Evolutionary conservation across 2,888 invertebrate genomes (phyloP), one percentile per base, ranked within the genome.

Genomic region (Diloba caeruleocephala): DNA sequence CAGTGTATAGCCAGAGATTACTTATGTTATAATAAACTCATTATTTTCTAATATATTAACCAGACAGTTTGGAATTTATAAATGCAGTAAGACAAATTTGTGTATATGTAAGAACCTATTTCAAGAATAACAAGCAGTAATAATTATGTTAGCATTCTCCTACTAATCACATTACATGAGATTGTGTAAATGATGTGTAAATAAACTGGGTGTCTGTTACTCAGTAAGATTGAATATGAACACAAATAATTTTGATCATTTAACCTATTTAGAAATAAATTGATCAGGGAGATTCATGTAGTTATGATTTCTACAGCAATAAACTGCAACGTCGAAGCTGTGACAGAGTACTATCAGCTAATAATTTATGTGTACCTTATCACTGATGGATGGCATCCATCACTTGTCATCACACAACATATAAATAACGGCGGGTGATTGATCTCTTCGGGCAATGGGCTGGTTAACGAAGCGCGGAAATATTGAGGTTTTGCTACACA

Each of bases 401-500:
- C 78, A 75, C 66, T 66, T 70, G 71, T 67, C 71, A 73, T 67
- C 70, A 64, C 65, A 55, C 56, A 60, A 60, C 67, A 46, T 74
- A 78, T 71, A 76, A 73, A 78, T 79, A 76, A 70, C 66, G 53
- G 46, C 53, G 50, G 48, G 67, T 76, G 76, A 79, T 76, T 73
- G 77, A 78, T 75, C 61, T 57, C 66, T 59, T 49, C 39, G 38
- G 57, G 38, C 43, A 46, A 38, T 49, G 38, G 55, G 58, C 62
- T 72, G 70, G 75, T 74, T 71, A 72, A 56, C 70, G 45, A 37
- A 60, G 51, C 56, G 46, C 56, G 31, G 53, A 59, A 55, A 67
- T 52, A 59, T 60, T 52, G 60, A 59, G 63, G 71, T 73, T 74
- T 69, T 76, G 79, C 81, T 78, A 80, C 78, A 82, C 78, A 79